phyloP scores from a whole-genome alignment of 2,113 vertebrate species.

The Bufo gargarizans region DNA sequence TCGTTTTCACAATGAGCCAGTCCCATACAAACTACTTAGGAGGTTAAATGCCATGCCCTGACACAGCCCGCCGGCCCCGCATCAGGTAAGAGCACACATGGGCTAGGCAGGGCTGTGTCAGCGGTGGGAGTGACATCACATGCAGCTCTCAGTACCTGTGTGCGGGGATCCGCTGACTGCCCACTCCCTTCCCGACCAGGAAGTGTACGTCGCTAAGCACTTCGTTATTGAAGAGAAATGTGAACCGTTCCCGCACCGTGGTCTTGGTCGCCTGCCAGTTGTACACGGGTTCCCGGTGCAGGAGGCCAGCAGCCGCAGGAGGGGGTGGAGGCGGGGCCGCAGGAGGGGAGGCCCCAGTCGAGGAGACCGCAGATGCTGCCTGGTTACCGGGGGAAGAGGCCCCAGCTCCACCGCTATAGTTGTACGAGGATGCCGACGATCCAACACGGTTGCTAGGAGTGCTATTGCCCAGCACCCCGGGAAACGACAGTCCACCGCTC shows the following conservation, averaged over 20 bases:
- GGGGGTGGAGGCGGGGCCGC: slow-evolving; percentile 67
- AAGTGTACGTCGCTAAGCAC: slow-evolving; percentile 97
- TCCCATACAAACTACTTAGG: too few species aligned
- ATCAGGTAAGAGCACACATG: too few species aligned
- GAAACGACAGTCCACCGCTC: slow-evolving; percentile 77
- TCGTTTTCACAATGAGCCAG: too few species aligned
- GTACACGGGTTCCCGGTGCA: slow-evolving; percentile 87
- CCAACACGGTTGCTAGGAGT: slow-evolving; percentile 63
- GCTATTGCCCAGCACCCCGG: slow-evolving; percentile 67
- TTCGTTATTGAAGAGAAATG: slow-evolving; percentile 95
- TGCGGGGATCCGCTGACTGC: slow-evolving; percentile 91
- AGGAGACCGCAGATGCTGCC: slow-evolving; percentile 56
- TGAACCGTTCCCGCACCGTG: slow-evolving; percentile 91
- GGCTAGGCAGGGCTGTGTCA: not conserved
- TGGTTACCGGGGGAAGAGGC: slow-evolving; percentile 68
- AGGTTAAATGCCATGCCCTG: too few species aligned
- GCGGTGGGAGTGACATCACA: not conserved
- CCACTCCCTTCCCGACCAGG: slow-evolving; percentile 92
- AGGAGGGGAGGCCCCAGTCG: slow-evolving; percentile 62
- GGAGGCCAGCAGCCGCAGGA: slow-evolving; percentile 68
- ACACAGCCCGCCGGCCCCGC: too few species aligned
- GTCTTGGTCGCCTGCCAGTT: slow-evolving; percentile 96
- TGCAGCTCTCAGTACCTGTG: slow-evolving; percentile 78
- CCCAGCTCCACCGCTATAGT: slow-evolving; percentile 71
- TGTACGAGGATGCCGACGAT: slow-evolving; percentile 60